Percentiles rank a stretch among this genome's conserved stretches.
Conservation (phyloP, 2,888 invertebrate genomes). For the Scaptodrosophila latifasciaeformis region DNA sequence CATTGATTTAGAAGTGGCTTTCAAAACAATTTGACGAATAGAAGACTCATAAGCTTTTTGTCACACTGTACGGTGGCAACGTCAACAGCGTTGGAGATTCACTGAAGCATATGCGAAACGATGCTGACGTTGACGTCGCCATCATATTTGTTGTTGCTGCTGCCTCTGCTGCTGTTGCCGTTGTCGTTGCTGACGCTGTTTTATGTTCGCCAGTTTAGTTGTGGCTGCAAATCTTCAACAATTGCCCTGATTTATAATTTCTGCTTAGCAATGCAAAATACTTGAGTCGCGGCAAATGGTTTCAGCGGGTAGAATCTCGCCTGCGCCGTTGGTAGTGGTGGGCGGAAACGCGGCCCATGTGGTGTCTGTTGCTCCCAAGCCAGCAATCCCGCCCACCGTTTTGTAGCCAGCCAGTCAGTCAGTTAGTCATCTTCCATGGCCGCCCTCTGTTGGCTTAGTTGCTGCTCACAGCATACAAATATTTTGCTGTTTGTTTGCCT, state of each 20-base stretch:
- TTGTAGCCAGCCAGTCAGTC: too few species aligned
- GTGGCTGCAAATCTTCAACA: constrained; percentile 69
- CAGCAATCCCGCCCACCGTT: neutral
- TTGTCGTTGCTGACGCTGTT: constrained; percentile 2
- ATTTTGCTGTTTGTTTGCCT: constrained; percentile 68
- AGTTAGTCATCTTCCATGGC: too few species aligned
- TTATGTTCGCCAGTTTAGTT: constrained; percentile 47
- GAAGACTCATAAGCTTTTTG: too few species aligned
- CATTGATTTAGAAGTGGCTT: too few species aligned
- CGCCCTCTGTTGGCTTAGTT: constrained; percentile 35
- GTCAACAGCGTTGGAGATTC: too few species aligned
- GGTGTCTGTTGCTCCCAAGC: neutral
- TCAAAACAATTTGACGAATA: too few species aligned
- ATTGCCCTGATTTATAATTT: constrained; percentile 71
- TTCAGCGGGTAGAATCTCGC: constrained; percentile 3
- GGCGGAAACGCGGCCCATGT: neutral
- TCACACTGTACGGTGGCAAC: too few species aligned
- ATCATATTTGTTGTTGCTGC: too few species aligned
- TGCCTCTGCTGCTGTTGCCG: neutral
- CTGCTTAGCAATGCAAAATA: constrained; percentile 71
- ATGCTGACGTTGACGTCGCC: too few species aligned
- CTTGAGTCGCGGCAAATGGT: constrained; percentile 61
- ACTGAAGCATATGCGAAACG: too few species aligned
- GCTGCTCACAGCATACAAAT: constrained; percentile 59
- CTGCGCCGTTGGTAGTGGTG: neutral